phyloP scores from a whole-genome alignment of 2,113 vertebrate genomes.

The Micronisus gabar region DNA sequence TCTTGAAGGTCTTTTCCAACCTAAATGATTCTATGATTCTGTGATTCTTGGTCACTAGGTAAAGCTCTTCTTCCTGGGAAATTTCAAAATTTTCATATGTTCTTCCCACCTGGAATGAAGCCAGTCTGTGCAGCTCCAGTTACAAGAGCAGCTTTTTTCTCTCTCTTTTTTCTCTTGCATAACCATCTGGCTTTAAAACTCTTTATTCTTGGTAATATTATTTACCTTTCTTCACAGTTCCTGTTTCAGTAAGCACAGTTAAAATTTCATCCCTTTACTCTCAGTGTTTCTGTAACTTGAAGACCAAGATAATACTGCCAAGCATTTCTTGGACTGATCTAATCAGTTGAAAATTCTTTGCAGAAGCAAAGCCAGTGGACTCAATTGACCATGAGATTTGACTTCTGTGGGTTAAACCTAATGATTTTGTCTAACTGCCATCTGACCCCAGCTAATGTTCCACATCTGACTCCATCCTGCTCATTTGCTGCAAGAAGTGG shows the following conservation, averaged over 20 bases:
- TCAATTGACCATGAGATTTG: neutral
- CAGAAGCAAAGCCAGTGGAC: neutral
- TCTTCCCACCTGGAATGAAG: neutral
- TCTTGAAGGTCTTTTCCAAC: neutral
- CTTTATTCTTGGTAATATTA: neutral
- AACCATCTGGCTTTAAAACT: neutral
- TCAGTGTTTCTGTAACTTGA: neutral
- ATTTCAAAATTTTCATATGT: neutral
- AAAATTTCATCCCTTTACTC: neutral
- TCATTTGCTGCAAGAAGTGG: neutral
- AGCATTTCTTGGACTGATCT: neutral
- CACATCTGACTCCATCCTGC: neutral
- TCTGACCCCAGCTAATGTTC: neutral
- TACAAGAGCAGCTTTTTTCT: neutral
- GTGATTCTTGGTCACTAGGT: neutral
- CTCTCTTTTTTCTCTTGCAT: neutral
- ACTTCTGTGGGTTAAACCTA: neutral
- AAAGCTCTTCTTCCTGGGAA: neutral
- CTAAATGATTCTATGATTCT: neutral
- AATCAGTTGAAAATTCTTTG: neutral
- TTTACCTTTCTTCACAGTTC: neutral
- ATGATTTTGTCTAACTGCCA: neutral
- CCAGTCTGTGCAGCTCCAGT: neutral
- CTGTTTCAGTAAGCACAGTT: neutral
- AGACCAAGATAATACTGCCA: neutral